Base-by-base conservation (phyloP, 1,140 invertebrate genomes). In the Bicyclus anynana region DNA sequence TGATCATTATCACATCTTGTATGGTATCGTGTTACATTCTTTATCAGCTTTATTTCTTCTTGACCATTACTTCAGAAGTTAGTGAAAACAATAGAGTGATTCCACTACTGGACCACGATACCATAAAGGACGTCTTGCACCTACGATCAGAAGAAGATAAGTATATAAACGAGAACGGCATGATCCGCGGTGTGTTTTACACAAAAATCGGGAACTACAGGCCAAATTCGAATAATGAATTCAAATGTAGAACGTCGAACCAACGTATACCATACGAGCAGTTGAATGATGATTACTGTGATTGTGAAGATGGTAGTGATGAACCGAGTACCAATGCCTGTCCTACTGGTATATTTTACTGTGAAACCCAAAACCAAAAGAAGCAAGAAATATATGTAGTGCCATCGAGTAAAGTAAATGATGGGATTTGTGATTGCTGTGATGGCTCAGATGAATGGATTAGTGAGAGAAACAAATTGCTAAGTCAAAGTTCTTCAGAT, bases 241-340 rank as follows among this genome's bases (percentile, higher is more conserved):
- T 87, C 55, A 77, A 73, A 55, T 87, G 84, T 67, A 67, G 70
- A 44, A 78, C 65, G 33, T 71, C 74, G 1, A 65, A 79, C 16
- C 70, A 80, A 51, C 59, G 47, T 10, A 79, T 88, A 49, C 72
- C 80, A 2, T 86, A 72, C 88, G 83, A 92, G 6, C 92, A 92
- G 79, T 90, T 98, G 3, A 99, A 99, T 79, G 97, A 99, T 89
- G 94, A 99, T 84, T 99, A 96, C 76, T 99, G 97, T 90, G 97
- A 99, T 85, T 99, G 97, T 89, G 72, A 80, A 13, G 95, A 96
- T 88, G 96, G 95, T 16, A 94, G 93, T 59, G 97, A 98, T 86
- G 97, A 98, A 84, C 97, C 97, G 20, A 92, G 96, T 53, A 98
- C 97, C 5, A 93, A 93, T 75, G 97, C 97, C 14, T 98, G 97